phyloP scores from a whole-genome alignment of 2,797 vertebrate genomes.

The Tapirus indicus region DNA sequence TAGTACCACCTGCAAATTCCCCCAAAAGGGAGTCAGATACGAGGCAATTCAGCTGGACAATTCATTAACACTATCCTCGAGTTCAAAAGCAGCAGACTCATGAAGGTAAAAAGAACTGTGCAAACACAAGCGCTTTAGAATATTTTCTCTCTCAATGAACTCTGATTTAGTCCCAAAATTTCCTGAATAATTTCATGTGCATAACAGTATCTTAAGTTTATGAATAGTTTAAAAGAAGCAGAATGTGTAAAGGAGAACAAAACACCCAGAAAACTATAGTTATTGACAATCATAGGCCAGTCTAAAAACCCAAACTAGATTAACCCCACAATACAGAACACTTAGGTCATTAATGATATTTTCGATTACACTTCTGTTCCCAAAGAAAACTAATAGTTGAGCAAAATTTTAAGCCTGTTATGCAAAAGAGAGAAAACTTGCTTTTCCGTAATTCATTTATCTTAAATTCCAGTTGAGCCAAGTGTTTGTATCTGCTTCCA shows the following conservation, averaged over 20 bases:
- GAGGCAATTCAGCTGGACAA: background rate
- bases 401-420: background rate
- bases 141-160: background rate
- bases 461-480: slow-evolving; percentile 7
- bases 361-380: slow-evolving; percentile 30
- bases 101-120: background rate
- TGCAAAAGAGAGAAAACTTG: background rate
- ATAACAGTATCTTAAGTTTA: slow-evolving; percentile 12
- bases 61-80: slow-evolving; percentile 8
- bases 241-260: background rate
- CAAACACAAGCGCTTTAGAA: background rate
- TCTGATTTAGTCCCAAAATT: background rate
- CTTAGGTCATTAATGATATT: background rate
- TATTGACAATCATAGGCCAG: background rate
- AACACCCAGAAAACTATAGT: background rate
- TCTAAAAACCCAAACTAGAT: background rate
- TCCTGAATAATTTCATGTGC: background rate
- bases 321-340: background rate
- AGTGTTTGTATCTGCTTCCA: background rate
- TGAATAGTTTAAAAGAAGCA: slow-evolving; percentile 4
- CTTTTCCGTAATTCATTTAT: slow-evolving; percentile 12
- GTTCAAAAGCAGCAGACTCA: background rate
- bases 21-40: background rate
- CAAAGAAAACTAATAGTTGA: background rate
- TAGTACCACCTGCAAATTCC: background rate